Evolutionary conservation across 2,113 vertebrate species (phyloP).

Genomic region (Hypanus sabinus): DNA sequence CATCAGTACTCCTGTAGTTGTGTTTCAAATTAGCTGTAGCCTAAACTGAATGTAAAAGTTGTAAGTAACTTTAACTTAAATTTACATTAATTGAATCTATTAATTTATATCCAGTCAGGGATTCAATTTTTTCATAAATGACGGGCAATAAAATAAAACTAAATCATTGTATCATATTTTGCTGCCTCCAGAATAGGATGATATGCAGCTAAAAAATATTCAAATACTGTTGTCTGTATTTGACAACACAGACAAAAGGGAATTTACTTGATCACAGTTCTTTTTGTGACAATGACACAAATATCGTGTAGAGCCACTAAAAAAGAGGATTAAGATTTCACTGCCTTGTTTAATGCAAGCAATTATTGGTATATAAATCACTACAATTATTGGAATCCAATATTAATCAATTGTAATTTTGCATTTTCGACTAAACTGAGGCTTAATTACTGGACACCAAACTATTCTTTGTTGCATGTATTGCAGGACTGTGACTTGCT

Average conservation of each 20-base stretch:
- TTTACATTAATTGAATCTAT: background rate
- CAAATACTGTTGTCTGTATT: slow-evolving; percentile 5
- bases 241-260: slow-evolving; percentile 14
- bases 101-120: background rate
- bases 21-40: background rate
- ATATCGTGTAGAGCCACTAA: background rate
- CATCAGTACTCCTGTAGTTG: background rate
- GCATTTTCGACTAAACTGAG: background rate
- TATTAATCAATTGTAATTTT: slow-evolving; percentile 25
- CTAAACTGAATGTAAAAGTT: too few relatives aligned
- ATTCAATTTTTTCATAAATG: background rate
- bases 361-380: background rate
- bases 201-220: background rate
- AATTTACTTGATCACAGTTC: background rate
- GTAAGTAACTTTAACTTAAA: background rate
- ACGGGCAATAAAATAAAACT: background rate
- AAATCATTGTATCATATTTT: background rate
- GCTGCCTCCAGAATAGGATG: background rate
- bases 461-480: too few relatives aligned
- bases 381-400: slow-evolving; percentile 3
- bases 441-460: background rate
- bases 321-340: slow-evolving; percentile 13
- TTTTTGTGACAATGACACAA: background rate
- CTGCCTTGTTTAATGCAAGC: background rate
- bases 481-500: background rate